These are phyloP conservation scores for Cyprinella venusta DNA, from an alignment of 2,797 vertebrate genomes.

Conservation along the genomic window DNA sequence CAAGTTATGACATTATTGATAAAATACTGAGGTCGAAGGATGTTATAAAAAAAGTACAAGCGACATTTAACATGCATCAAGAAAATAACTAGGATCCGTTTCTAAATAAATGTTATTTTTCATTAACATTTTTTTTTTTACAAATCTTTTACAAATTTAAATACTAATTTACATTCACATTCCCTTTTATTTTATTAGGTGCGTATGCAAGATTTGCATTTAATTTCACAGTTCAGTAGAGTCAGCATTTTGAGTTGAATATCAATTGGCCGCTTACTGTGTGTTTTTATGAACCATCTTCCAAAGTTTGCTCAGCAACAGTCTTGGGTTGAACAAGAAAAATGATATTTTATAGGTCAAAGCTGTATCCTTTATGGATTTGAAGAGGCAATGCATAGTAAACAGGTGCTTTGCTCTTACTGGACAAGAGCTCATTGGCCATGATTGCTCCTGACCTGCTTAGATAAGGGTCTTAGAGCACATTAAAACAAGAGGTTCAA, in stretches of 20 bases:
- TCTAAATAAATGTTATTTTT: neutral
- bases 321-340: neutral
- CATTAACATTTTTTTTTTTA: neutral
- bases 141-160: neutral
- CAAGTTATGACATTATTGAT: neutral
- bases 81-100: neutral
- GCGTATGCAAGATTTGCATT: neutral
- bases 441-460: neutral
- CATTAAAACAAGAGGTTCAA: conserved; percentile 53
- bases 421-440: neutral
- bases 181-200: neutral
- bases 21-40: neutral
- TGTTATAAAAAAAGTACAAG: neutral
- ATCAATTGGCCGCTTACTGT: neutral
- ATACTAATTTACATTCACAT: neutral
- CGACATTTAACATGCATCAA: neutral
- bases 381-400: neutral
- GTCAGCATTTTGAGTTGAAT: conserved; percentile 13
- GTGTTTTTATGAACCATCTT: neutral
- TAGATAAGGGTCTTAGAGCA: conserved; percentile 31
- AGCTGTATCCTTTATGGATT: neutral
- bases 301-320: neutral
- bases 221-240: neutral
- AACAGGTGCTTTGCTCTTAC: neutral
- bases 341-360: neutral